Evolutionary conservation across 2,888 invertebrate genomes (phyloP), one percentile per base, ranked within the genome.

Genomic region (Gibbula magus): DNA sequence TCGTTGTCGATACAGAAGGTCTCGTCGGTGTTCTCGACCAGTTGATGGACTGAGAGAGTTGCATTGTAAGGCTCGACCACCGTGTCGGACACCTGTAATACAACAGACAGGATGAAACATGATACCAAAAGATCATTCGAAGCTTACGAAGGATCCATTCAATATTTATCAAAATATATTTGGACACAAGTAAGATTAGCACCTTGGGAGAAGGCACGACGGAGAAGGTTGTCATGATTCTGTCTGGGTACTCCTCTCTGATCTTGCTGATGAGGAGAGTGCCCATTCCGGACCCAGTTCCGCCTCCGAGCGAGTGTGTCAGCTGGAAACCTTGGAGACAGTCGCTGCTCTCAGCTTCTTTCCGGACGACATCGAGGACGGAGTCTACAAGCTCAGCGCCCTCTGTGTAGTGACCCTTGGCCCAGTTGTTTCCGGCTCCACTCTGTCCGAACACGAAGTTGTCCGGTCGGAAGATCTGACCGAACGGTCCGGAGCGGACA

Each of bases 371-470:
- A 85, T 91, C 91, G 8, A 91, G 85, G 32, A 91, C 90, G 7
- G 91, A 91, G 83, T 91, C 91, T 18, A 91, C 91, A 22, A 91
- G 85, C 83, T 91, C 87, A 98, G 93, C 82, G 99, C 94, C 93
- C 98, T 99, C 75, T 83, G 97, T 97, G 94, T 98, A 98, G 91
- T 98, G 97, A 81, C 98, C 98, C 94, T 98, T 98, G 29, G 96
- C 95, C 87, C 97, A 96, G 93, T 95, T 88, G 82, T 88, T 88
- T 75, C 97, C 94, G 96, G 92, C 97, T 95, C 94, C 98, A 75
- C 90, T 90, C 88, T 92, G 92, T 79, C 91, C 91, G 93, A 98
- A 98, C 32, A 98, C 97, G 93, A 97, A 98, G 94, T 98, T 98
- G 94, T 98, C 98, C 32, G 98, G 98, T 85, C 87, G 83, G 86